Conservation (phyloP, 2,113 vertebrate genomes). For the Xiphorhynchus elegans region DNA sequence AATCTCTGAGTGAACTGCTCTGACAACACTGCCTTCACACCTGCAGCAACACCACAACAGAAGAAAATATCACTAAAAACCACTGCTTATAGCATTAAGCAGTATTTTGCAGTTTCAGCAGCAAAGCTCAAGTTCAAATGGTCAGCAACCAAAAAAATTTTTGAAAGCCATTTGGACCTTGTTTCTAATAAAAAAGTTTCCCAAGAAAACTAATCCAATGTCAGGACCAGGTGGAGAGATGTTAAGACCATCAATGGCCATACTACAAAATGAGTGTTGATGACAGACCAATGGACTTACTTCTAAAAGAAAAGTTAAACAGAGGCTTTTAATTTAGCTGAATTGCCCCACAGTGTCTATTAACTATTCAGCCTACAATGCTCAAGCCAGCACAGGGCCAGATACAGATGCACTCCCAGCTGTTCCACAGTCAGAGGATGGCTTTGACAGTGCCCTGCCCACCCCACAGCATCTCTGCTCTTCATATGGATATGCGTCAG, state of each 20-base stretch:
- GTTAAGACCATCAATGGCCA: not conserved
- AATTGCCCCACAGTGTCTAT: not conserved
- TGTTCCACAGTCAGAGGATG: not conserved
- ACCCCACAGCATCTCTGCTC: not conserved
- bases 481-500: accelerated
- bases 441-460: not conserved
- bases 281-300: not conserved
- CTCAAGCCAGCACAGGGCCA: not conserved
- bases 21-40: not conserved
- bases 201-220: not conserved
- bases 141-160: not conserved
- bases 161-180: not conserved
- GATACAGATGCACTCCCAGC: not conserved
- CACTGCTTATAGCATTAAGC: not conserved
- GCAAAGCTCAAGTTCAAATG: not conserved
- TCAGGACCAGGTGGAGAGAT: not conserved
- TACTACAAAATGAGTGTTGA: not conserved
- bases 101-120: not conserved
- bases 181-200: not conserved
- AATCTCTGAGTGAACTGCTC: not conserved
- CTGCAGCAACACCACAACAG: not conserved
- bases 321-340: not conserved
- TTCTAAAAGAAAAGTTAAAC: not conserved
- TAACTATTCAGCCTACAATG: not conserved
- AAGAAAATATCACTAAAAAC: not conserved